Evolutionary conservation across 1,140 invertebrate species (phyloP).

Genomic region (Dreissena rostriformis): DNA sequence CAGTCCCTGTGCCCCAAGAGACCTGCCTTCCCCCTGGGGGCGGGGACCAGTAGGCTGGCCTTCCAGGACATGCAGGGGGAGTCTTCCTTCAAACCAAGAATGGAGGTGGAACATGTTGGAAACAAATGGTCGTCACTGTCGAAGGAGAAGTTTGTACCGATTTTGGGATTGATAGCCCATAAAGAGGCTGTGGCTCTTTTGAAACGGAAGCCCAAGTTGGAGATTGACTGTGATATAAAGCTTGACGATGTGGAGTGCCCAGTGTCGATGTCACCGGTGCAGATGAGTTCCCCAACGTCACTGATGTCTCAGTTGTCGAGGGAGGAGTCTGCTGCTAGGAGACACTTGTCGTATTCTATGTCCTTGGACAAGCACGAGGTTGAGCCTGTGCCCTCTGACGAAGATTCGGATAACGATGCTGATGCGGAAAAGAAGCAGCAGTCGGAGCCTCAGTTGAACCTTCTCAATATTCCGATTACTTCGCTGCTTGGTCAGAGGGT

Average conservation of each 20-base stretch:
- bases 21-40: not conserved
- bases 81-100: constrained; percentile 31
- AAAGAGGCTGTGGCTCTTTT: constrained; percentile 66
- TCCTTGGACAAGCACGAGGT: constrained; percentile 53
- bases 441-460: constrained; percentile 54
- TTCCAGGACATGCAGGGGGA: constrained; percentile 6
- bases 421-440: not conserved
- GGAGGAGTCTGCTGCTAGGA: constrained; percentile 64
- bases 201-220: constrained; percentile 59
- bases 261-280: constrained; percentile 67
- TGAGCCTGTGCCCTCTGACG: constrained; percentile 34
- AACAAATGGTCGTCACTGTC: constrained; percentile 15
- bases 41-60: too few relatives aligned
- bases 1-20: constrained; percentile 66
- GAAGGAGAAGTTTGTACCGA: constrained; percentile 55
- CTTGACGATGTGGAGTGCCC: constrained; percentile 68
- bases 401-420: constrained; percentile 47
- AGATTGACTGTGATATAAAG: constrained; percentile 72
- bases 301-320: constrained; percentile 75
- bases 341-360: constrained; percentile 58
- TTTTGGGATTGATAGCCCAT: constrained; percentile 67
- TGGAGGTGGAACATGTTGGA: too few relatives aligned
- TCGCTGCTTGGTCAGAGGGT: constrained; percentile 74
- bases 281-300: constrained; percentile 74
- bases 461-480: constrained; percentile 70